Conservation (phyloP, 2,888 invertebrate species). For the Orthosia gothica region DNA sequence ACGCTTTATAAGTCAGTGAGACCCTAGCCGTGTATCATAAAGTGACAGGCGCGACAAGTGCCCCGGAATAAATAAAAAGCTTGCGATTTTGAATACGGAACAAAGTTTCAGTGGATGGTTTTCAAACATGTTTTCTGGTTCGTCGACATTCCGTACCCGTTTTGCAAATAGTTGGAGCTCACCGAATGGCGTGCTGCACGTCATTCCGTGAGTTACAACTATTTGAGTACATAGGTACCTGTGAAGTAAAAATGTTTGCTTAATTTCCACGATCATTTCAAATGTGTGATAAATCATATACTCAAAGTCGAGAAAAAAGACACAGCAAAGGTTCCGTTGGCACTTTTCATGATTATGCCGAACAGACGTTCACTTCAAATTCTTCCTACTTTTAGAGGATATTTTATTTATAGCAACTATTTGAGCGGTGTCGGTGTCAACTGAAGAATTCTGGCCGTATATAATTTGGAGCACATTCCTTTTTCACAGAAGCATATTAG, state of each 20-base stretch:
- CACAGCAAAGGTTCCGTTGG: too few species aligned
- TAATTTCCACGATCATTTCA: not conserved
- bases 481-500: constrained; percentile 53
- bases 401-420: constrained; percentile 47
- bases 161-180: not conserved
- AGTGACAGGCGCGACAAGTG: constrained; percentile 44
- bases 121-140: constrained; percentile 47
- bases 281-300: not conserved
- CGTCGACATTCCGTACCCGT: constrained; percentile 34
- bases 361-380: not conserved
- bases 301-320: too few species aligned
- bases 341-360: constrained; percentile 1
- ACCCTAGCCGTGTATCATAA: constrained; percentile 39
- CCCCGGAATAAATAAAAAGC: constrained; percentile 59
- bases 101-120: constrained; percentile 43
- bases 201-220: constrained; percentile 19
- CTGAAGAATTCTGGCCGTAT: constrained; percentile 41
- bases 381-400: constrained; percentile 5
- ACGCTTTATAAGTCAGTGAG: constrained; percentile 9
- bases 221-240: not conserved
- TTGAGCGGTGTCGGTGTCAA: constrained; percentile 36
- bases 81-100: constrained; percentile 31
- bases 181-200: too few species aligned
- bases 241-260: not conserved
- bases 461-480: constrained; percentile 55